Conservation (phyloP, 2,888 invertebrate genomes). For the Pheosia tremula region DNA sequence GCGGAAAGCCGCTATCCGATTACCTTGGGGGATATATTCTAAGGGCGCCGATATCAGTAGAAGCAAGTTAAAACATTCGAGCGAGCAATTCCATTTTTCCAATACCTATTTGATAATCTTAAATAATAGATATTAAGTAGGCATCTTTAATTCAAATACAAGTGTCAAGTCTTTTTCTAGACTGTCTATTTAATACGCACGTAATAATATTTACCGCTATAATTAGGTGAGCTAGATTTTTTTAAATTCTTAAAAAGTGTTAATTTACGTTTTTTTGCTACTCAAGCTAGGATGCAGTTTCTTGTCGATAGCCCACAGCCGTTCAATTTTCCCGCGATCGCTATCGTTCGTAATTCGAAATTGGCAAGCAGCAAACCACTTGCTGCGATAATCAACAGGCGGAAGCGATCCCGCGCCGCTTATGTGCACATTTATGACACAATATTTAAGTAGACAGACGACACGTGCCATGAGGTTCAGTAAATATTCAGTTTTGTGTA, state of each 20-base stretch:
- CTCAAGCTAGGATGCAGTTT: conserved; percentile 24
- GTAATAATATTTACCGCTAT: too few relatives aligned
- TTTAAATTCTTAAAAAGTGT: too few relatives aligned
- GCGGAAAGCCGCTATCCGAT: conserved; percentile 74
- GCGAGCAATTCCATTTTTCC: conserved; percentile 16
- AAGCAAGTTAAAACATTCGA: conserved; percentile 40
- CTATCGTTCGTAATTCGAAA: conserved; percentile 56
- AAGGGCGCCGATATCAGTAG: conserved; percentile 50
- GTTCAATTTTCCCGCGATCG: conserved; percentile 53
- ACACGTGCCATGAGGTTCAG: neutral
- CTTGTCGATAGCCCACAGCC: conserved; percentile 33
- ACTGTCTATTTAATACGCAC: too few relatives aligned
- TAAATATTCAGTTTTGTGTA: neutral
- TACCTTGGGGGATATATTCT: conserved; percentile 68
- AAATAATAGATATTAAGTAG: too few relatives aligned
- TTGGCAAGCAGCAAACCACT: conserved; percentile 49
- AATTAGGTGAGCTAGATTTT: too few relatives aligned
- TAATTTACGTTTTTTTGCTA: neutral
- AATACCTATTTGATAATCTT: too few relatives aligned
- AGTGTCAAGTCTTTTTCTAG: too few relatives aligned
- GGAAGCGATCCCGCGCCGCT: neutral
- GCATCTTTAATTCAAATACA: too few relatives aligned
- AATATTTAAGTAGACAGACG: neutral
- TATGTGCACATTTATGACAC: conserved; percentile 6
- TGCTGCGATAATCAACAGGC: conserved; percentile 24